phyloP scores from a whole-genome alignment of 1,140 invertebrate genomes.

The Zaprionus lachaisei region DNA sequence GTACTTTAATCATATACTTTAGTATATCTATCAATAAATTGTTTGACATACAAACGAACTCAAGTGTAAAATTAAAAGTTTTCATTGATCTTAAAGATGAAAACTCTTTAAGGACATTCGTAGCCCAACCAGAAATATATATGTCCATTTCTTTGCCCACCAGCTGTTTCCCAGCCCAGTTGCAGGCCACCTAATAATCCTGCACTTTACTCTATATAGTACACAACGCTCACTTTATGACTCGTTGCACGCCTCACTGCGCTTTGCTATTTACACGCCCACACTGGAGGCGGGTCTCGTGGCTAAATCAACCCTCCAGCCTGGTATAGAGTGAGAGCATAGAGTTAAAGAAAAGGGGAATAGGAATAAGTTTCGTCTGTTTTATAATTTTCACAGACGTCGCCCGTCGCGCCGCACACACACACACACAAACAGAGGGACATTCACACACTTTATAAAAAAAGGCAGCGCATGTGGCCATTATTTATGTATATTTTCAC shows the following conservation, averaged over 20 bases:
- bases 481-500: constrained; percentile 80
- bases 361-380: constrained; percentile 46
- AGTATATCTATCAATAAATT: no score
- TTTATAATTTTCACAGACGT: constrained; percentile 74
- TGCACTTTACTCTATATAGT: constrained; percentile 9
- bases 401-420: constrained; percentile 9
- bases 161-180: constrained; percentile 20
- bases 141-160: constrained; percentile 27
- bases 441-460: constrained; percentile 59
- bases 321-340: neutral
- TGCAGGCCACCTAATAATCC: constrained; percentile 16
- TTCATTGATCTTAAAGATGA: neutral
- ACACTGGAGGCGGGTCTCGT: constrained; percentile 20
- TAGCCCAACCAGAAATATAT: constrained; percentile 23
- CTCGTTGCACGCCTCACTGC: constrained; percentile 43
- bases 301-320: constrained; percentile 26
- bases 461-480: constrained; percentile 66
- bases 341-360: neutral
- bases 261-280: constrained; percentile 38
- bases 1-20: no score
- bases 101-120: neutral
- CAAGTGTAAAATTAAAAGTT: neutral
- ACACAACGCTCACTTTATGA: constrained; percentile 16
- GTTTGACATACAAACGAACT: no score
- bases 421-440: neutral